phyloP scores from a whole-genome alignment of 2,888 invertebrate species.

The Magallana nippona region DNA sequence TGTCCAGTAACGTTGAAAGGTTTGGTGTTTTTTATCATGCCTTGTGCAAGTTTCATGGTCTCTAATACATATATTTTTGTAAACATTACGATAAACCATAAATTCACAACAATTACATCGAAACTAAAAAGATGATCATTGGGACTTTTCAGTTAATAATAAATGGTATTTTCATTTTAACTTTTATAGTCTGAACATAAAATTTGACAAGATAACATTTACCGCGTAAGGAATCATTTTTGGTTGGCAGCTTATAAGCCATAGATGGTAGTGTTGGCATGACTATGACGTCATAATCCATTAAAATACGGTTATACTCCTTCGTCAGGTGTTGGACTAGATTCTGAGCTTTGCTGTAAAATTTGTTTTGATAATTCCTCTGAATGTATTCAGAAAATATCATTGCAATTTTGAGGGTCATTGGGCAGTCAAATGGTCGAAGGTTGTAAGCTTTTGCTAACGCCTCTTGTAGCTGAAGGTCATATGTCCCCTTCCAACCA shows the following conservation, averaged over 20 bases:
- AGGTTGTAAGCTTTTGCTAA: slow-evolving; percentile 52
- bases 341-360: slow-evolving; percentile 64
- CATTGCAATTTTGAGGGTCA: slow-evolving; percentile 52
- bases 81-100: too few relatives aligned
- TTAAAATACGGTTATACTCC: slow-evolving; percentile 63
- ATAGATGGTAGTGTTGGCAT: slow-evolving; percentile 67
- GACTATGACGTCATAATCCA: slow-evolving; percentile 66
- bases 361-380: slow-evolving; percentile 59
- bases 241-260: slow-evolving; percentile 53
- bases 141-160: neutral
- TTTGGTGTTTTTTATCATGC: neutral
- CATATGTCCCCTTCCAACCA: too few relatives aligned
- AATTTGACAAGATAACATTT: neutral
- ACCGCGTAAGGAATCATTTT: slow-evolving; percentile 47
- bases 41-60: too few relatives aligned
- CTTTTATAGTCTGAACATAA: too few relatives aligned
- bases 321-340: slow-evolving; percentile 50
- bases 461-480: slow-evolving; percentile 54
- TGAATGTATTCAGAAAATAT: slow-evolving; percentile 56
- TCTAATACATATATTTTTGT: too few relatives aligned
- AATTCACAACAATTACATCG: too few relatives aligned
- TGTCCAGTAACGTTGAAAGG: slow-evolving; percentile 72
- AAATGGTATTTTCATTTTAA: too few relatives aligned
- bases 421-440: slow-evolving; percentile 52
- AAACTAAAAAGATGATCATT: too few relatives aligned